Percentiles rank a stretch among this genome's conserved stretches.
These are phyloP conservation scores for Unio delphinus DNA, from an alignment of 2,888 invertebrate species.

Conservation along the genomic window DNA sequence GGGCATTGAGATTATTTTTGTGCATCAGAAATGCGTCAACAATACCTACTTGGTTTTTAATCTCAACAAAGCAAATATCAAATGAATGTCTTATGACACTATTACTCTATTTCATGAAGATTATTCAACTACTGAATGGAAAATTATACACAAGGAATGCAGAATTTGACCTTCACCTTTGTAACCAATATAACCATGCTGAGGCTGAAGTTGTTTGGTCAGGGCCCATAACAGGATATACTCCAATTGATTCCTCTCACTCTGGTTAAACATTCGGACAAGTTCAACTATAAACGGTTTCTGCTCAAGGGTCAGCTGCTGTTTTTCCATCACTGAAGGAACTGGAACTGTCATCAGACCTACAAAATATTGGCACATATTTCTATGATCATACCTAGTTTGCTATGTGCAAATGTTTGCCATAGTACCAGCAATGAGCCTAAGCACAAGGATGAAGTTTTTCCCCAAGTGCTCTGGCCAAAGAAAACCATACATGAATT, in stretches of 20 bases:
- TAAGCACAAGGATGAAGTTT: too few species aligned
- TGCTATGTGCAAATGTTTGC: too few species aligned
- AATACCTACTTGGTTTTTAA: too few species aligned
- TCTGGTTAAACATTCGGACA: constrained; percentile 35
- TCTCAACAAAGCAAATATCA: too few species aligned
- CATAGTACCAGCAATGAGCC: too few species aligned
- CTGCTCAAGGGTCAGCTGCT: constrained; percentile 34
- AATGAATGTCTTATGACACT: too few species aligned
- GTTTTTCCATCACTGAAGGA: constrained; percentile 54
- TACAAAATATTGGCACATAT: constrained; percentile 15
- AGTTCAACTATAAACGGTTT: constrained; percentile 27
- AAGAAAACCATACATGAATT: too few species aligned
- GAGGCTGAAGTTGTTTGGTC: constrained; percentile 43
- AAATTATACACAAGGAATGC: background rate
- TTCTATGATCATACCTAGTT: background rate
- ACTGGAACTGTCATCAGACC: constrained; percentile 47
- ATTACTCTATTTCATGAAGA: too few species aligned
- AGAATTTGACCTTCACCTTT: constrained; percentile 44
- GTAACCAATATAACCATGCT: constrained; percentile 44
- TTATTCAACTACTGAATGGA: too few species aligned
- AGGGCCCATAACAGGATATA: constrained; percentile 58
- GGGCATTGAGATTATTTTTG: too few species aligned
- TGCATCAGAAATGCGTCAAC: too few species aligned
- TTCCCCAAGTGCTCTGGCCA: too few species aligned
- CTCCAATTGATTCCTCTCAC: constrained; percentile 56